Evolutionary conservation across 1,140 invertebrate species (phyloP).

Genomic region (Trichonephila inaurata): DNA sequence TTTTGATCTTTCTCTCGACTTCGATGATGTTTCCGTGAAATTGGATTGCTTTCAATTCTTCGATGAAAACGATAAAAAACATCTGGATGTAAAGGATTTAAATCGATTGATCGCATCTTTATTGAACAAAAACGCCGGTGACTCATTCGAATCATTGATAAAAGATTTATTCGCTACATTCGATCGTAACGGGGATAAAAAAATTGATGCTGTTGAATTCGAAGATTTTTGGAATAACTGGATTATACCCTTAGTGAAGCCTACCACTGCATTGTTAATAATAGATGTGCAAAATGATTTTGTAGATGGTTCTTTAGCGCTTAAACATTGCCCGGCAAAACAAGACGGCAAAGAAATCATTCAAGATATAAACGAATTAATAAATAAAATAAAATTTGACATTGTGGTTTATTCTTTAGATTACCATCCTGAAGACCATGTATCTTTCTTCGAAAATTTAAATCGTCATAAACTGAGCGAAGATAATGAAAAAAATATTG

Average conservation of each 20-base stretch:
- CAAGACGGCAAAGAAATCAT: constrained; percentile 95
- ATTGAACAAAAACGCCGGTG: neutral
- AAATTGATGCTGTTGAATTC: constrained; percentile 91
- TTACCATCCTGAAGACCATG: constrained; percentile 98
- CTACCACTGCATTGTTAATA: constrained; percentile 93
- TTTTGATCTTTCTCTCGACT: neutral
- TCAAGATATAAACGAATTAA: constrained; percentile 93
- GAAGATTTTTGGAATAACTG: constrained; percentile 82
- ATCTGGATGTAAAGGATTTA: constrained; percentile 30
- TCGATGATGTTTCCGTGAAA: neutral
- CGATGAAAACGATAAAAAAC: constrained; percentile 2
- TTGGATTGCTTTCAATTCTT: neutral
- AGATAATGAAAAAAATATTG: constrained; percentile 86
- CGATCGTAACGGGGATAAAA: constrained; percentile 88
- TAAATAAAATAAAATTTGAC: constrained; percentile 93
- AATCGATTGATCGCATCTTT: neutral
- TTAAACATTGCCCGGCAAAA: constrained; percentile 94
- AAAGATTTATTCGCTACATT: constrained; percentile 89
- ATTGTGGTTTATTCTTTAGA: constrained; percentile 97
- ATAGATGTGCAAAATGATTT: constrained; percentile 99
- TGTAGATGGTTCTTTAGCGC: constrained; percentile 94
- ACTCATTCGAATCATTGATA: neutral
- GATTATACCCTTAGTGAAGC: constrained; percentile 88
- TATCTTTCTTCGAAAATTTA: constrained; percentile 97
- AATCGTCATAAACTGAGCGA: constrained; percentile 84